Evolutionary conservation across 64 coral and sea anemone genomes (phyloP).

Genomic region (Astreopora myriophthalma): DNA sequence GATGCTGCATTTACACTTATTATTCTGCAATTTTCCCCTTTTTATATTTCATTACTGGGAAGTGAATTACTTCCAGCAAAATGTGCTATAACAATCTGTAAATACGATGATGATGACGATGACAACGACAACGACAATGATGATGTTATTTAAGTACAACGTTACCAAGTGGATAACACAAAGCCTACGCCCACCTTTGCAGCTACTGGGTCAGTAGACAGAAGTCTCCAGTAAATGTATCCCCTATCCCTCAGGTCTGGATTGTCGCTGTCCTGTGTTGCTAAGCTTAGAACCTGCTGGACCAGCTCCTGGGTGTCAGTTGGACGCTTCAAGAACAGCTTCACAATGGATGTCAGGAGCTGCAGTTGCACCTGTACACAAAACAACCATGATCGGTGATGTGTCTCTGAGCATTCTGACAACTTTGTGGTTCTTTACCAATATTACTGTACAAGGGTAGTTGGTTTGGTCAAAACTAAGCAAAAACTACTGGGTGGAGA

Average conservation of each 20-base stretch:
- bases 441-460: neutral
- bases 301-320: constrained; percentile 98
- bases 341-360: constrained; percentile 94
- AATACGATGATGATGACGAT: too few species aligned
- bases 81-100: too few species aligned
- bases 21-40: too few species aligned
- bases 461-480: too few species aligned
- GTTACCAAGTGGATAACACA: neutral
- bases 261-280: constrained; percentile 97
- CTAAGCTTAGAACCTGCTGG: constrained; percentile 95
- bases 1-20: too few species aligned
- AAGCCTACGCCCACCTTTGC: constrained; percentile 72
- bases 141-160: too few species aligned
- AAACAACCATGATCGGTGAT: neutral
- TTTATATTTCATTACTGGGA: too few species aligned
- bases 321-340: constrained; percentile 97
- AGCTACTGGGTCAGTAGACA: constrained; percentile 96
- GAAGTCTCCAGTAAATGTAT: constrained; percentile 97
- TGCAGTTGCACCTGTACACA: constrained; percentile 89
- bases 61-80: too few species aligned
- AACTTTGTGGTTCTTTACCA: neutral
- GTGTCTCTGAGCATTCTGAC: neutral
- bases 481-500: too few species aligned
- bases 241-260: constrained; percentile 97
- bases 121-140: too few species aligned